Base-by-base conservation (phyloP, 1,140 invertebrate genomes). In the Aporrectodea caliginosa region DNA sequence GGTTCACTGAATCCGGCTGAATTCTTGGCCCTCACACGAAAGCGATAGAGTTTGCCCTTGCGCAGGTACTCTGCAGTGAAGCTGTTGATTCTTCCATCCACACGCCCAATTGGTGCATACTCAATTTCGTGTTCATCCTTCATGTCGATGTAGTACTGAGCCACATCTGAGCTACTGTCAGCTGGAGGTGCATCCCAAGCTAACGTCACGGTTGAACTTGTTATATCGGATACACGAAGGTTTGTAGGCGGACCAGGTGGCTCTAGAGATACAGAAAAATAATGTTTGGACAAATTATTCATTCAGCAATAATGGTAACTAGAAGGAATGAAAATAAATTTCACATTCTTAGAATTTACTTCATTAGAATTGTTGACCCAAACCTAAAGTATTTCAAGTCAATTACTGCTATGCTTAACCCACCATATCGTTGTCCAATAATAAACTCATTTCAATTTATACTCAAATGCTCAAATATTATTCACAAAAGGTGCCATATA, bases 71-170 rank as follows among this genome's bases (percentile, higher is more conserved):
- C 75, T 43, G 35, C 43, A 34, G 35, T 80, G 58, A 31, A 74
- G 58, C 12, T 79, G 33, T 35, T 70, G 73, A 34, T 43, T 33
- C 69, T 32, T n/a, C 68, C 79, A 71, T 72, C 35, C 43, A 79
- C 79, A 43, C 31, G 32, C n/a, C 33, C 79, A 74, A 78, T 16
- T 29, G 58, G 6, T 30, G 74, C 22, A 35, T 69, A 77, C 29
- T 77, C 79, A 22, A 58, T 33, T 1, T 77, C 94, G 95, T 89
- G 96, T 95, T 31, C 95, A 95, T 35, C 43, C 31, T 73, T 78
- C 74, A 93, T 94, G 87, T 97, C 95, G 83, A 96, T 91, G 30
- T 94, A 91, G 88, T 96, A 97, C 32, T 94, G 94, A 35, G 92
- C 93, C 74, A 96, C 93, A 30, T 81, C 81, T 69, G 82, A 73